phyloP scores from a whole-genome alignment of 2,888 invertebrate genomes.

The Anoncus sp. region DNA sequence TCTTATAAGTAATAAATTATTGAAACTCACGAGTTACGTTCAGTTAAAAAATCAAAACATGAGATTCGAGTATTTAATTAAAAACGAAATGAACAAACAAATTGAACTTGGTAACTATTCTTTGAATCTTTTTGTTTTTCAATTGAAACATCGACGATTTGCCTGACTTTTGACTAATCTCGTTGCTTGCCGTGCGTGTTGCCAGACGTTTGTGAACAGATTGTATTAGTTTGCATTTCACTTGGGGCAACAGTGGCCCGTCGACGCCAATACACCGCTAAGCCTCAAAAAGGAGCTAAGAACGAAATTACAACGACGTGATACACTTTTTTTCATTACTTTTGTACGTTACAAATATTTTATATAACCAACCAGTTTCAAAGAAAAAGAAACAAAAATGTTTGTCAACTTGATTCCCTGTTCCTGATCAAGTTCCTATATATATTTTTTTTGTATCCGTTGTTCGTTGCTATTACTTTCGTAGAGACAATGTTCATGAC shows the following conservation, averaged over 20 bases:
- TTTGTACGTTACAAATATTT: not conserved
- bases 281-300: conserved; percentile 88
- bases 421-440: too few relatives aligned
- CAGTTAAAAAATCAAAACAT: too few relatives aligned
- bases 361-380: not conserved
- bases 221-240: conserved; percentile 89
- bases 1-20: too few relatives aligned
- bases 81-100: too few relatives aligned
- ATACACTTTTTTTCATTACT: not conserved
- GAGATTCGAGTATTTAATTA: too few relatives aligned
- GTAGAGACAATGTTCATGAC: too few relatives aligned
- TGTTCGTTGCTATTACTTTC: too few relatives aligned
- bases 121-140: too few relatives aligned
- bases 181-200: conserved; percentile 84
- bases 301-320: conserved; percentile 40
- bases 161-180: conserved; percentile 81
- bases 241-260: conserved; percentile 93
- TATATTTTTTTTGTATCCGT: too few relatives aligned
- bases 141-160: conserved; percentile 63
- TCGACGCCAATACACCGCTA: conserved; percentile 85
- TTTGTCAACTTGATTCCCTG: not conserved
- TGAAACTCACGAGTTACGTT: too few relatives aligned
- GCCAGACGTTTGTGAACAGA: conserved; percentile 86
- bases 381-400: not conserved
- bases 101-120: too few relatives aligned